Evolutionary conservation across 1,140 invertebrate genomes (phyloP), one percentile per base, ranked within the genome.

Genomic region (Tetragnatha versicolor): DNA sequence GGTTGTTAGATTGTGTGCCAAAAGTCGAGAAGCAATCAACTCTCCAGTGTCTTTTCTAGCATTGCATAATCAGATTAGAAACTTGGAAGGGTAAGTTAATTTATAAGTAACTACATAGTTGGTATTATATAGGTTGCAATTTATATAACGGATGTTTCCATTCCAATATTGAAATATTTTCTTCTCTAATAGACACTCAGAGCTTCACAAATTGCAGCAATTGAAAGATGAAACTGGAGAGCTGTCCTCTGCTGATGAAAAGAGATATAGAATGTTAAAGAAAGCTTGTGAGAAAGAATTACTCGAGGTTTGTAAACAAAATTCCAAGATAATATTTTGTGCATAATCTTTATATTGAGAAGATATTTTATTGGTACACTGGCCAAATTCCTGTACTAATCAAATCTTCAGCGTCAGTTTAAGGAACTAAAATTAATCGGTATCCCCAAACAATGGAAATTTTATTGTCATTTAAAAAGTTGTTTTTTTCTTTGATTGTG

Each of bases 181-280:
- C 66, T 81, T 20, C 39, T 81, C 42, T 61, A 80, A 10, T 69
- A 87, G 86, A 61, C 83, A 87, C 60, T 85, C 92, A 25, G 98
- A 99, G 84, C 86, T 99, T 14, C 91, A 95, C 79, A 99, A 99
- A 82, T 87, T 99, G 29, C 97, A 99, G 82, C 94, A 98, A 83
- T 86, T 99, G 0, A 98, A 98, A 84, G 97, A 99, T 85, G 97
- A 98, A 85, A 98, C 96, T 0, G 97, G 97, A 0, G 97, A 99
- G 85, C 86, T 99, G 49, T 96, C 95, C 3, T 88, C 87, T 31
- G 84, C 86, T 58, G 98, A 99, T 86, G 97, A 99, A 85, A 95
- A 98, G 81, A 89, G 97, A 5, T 99, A 98, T 84, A 89, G 96
- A 17, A 91, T 93, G 35, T 85, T 99, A 80, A 98, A 98, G 82